phyloP scores from a whole-genome alignment of 2,113 vertebrate genomes.

The Pantherophis guttatus region DNA sequence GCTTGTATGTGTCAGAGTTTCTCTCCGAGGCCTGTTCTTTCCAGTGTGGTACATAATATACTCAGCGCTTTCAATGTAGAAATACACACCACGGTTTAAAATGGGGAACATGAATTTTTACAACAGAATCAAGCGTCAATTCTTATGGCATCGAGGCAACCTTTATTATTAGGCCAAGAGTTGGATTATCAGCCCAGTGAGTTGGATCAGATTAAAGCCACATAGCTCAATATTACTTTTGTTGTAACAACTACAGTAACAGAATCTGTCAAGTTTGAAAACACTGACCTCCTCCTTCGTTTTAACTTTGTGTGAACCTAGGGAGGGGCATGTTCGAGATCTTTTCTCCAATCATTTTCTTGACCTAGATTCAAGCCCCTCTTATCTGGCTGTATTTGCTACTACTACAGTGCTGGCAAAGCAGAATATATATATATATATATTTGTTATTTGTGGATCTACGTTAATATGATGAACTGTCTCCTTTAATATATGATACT shows the following conservation, averaged over 20 bases:
- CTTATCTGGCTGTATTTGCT: neutral
- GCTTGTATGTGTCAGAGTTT: constrained; percentile 1
- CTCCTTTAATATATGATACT: neutral
- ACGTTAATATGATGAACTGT: neutral
- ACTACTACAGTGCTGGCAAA: neutral
- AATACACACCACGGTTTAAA: constrained; percentile 18
- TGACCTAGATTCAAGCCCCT: neutral
- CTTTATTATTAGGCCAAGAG: neutral
- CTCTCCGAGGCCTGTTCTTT: neutral
- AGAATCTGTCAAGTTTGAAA: neutral
- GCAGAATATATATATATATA: too few relatives aligned
- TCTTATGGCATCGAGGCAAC: neutral
- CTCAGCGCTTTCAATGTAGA: constrained; percentile 19
- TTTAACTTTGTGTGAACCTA: neutral
- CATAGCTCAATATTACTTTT: neutral
- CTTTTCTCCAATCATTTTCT: neutral
- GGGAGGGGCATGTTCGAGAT: neutral
- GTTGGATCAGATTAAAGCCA: neutral
- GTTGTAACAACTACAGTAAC: neutral
- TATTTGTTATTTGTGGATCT: neutral
- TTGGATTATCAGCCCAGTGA: neutral
- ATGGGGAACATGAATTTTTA: neutral
- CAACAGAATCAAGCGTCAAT: neutral
- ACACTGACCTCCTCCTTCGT: neutral
- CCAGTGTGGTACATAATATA: constrained; percentile 29